These are phyloP conservation scores for Catharus bicknelli DNA, from an alignment of 2,113 vertebrate species.

Conservation along the genomic window DNA sequence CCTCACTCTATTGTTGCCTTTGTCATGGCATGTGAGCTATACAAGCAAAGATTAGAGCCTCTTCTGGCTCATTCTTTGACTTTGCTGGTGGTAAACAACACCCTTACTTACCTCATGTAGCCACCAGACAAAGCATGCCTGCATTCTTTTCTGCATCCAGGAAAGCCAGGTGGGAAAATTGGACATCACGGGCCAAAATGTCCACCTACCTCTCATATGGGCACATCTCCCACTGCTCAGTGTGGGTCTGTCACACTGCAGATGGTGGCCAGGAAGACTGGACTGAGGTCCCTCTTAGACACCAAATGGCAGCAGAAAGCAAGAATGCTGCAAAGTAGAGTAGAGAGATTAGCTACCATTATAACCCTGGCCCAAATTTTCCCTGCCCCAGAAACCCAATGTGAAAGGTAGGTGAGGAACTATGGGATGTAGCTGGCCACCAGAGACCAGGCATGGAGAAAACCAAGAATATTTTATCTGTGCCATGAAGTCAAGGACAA, in stretches of 20 bases:
- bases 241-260: background rate
- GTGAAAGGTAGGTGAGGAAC: background rate
- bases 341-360: background rate
- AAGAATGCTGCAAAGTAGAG: background rate
- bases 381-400: background rate
- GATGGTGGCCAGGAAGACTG: background rate
- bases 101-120: background rate
- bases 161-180: background rate
- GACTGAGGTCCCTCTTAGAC: background rate
- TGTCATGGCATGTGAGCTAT: background rate
- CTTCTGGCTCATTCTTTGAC: background rate
- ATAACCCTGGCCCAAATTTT: background rate
- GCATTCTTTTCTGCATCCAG: fast-evolving
- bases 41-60: background rate
- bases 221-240: fast-evolving
- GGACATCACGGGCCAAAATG: background rate
- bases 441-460: background rate
- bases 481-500: background rate
- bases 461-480: background rate
- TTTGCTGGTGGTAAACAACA: background rate
- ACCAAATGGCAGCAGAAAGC: no score
- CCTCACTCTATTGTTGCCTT: background rate
- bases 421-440: background rate
- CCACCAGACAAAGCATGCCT: background rate
- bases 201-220: background rate